phyloP scores from a whole-genome alignment of 2,797 vertebrate genomes.

The Agapornis canus region DNA sequence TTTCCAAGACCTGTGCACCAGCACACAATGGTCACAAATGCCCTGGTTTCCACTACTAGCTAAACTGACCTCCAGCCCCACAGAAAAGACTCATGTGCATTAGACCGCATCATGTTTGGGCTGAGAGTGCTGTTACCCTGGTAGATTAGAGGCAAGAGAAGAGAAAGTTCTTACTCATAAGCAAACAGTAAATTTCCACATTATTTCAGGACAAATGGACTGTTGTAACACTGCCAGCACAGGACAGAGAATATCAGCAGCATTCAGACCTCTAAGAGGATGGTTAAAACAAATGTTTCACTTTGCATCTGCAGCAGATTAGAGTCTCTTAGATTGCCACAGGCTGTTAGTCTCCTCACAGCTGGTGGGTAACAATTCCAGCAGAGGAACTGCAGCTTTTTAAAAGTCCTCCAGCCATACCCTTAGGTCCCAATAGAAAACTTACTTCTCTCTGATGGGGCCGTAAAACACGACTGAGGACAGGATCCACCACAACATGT shows the following conservation, averaged over 20 bases:
- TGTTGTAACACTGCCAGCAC: neutral
- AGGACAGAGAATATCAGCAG: neutral
- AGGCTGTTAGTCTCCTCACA: neutral
- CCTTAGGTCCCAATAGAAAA: neutral
- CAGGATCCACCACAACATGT: conserved; percentile 96
- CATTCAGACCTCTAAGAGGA: neutral
- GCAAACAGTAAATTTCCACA: neutral
- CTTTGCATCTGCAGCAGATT: neutral
- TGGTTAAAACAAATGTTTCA: neutral
- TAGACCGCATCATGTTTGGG: neutral
- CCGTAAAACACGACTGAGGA: conserved; percentile 89
- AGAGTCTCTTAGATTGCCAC: neutral
- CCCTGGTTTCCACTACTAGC: neutral
- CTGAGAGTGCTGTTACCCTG: neutral
- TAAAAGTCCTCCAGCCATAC: neutral
- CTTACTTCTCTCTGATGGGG: conserved; percentile 97
- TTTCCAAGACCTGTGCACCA: neutral
- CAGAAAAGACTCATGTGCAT: neutral
- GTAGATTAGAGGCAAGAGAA: neutral
- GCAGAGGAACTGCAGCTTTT: neutral
- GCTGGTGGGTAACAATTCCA: neutral
- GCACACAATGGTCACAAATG: neutral
- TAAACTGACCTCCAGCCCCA: neutral
- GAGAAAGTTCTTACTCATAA: neutral
- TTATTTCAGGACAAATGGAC: neutral